Evolutionary conservation across 1,140 invertebrate genomes (phyloP), one percentile per base, ranked within the genome.

Genomic region (Venustaconcha ellipsiformis): DNA sequence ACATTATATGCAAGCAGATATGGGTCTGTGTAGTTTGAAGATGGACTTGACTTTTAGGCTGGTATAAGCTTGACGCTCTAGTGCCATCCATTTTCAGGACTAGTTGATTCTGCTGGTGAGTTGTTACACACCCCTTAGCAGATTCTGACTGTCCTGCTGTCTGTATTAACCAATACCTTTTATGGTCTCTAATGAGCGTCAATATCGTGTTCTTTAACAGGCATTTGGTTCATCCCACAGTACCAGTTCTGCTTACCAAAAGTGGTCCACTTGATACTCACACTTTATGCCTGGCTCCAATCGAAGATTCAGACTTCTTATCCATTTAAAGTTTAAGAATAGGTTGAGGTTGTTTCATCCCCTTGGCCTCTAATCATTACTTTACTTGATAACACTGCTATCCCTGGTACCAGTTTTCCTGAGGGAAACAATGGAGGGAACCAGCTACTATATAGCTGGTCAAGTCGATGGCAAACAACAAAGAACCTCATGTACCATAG

Each of bases 221-320:
- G 91, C 93, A 92, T 94, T 93, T 92, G 93, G 93, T 94, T 94
- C 93, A 95, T 95, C 94, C 94, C 94, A 92, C 94, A 95, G 92
- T 94, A 93, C 94, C 94, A 95, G 94, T 95, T 95, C 94, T 95
- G 94, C 94, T 95, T 95, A 95, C 94, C 94, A 95, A 95, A 95
- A 95, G 91, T 95, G 94, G 94, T 94, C 94, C 94, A 95, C 94
- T 95, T 92, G 93, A 93, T 92, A 93, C 93, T 93, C 93, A 92
- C 91, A 95, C 94, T 95, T 92, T 93, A 93, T 92, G 20, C 37
- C 37, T 2, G 37, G 37, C 37, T 37, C 37, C 37, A 92, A 92
- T 90, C 92, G 94, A 93, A 91, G 94, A 94, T 92, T 91, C 91
- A 90, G 90, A 91, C 92, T 91, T 94, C 94, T 93, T 92, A 95